A percentile compares a stretch with the other conserved stretches of the same genome.
Evolutionary conservation across 92 coral and sea anemone genomes (phyloP).

Genomic region (Muricea muricata): DNA sequence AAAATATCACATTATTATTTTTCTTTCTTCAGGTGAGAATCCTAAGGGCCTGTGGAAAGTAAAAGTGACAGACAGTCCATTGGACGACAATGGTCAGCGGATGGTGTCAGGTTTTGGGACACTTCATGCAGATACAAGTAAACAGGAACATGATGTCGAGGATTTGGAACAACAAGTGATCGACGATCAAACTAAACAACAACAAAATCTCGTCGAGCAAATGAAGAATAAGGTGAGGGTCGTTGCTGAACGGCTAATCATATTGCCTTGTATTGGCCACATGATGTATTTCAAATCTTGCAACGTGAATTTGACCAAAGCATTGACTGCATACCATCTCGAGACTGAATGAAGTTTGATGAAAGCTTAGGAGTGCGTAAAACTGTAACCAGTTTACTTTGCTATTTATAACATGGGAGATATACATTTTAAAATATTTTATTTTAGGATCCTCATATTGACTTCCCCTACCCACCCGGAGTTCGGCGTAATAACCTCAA

Average conservation of each 20-base stretch:
- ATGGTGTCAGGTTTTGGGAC: constrained; percentile 86
- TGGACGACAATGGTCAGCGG: constrained; percentile 92
- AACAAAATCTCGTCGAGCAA: constrained; percentile 72
- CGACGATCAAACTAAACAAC: constrained; percentile 98
- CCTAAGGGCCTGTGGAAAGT: constrained; percentile 92
- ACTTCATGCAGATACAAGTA: constrained; percentile 93
- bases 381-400: too few relatives aligned
- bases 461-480: constrained; percentile 98
- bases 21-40: constrained; percentile 73
- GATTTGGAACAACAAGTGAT: constrained; percentile 97
- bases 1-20: too few relatives aligned
- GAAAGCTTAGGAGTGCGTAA: too few relatives aligned
- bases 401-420: too few relatives aligned
- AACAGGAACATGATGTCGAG: constrained; percentile 95
- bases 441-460: constrained; percentile 72
- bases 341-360: too few relatives aligned
- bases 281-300: too few relatives aligned
- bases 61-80: constrained; percentile 87
- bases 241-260: too few relatives aligned
- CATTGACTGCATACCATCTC: too few relatives aligned
- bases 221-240: constrained; percentile 71
- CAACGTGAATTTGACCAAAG: too few relatives aligned
- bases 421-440: too few relatives aligned
- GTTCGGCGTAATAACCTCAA: constrained; percentile 87
- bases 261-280: too few relatives aligned